Conservation (phyloP, 2,888 invertebrate genomes). For the Drosophila paucipuncta region DNA sequence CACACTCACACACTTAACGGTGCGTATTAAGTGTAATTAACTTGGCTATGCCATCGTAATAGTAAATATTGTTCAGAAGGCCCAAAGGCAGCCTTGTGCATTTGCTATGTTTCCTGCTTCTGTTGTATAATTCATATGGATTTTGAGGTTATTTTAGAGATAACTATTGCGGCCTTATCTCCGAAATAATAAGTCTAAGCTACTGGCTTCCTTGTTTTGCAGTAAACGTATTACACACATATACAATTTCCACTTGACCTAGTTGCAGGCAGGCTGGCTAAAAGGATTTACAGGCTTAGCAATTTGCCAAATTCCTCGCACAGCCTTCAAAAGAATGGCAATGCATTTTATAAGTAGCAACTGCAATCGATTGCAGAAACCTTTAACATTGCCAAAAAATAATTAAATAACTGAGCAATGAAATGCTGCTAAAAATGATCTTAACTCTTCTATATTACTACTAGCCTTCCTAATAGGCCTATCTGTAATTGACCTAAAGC, state of each 20-base stretch:
- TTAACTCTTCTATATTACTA: slow-evolving; percentile 11
- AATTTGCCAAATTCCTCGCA: slow-evolving; percentile 50
- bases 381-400: slow-evolving; percentile 30
- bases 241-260: slow-evolving; percentile 75
- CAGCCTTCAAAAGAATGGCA: slow-evolving; percentile 13
- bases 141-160: slow-evolving; percentile 76
- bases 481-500: slow-evolving; percentile 24
- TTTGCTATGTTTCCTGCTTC: slow-evolving; percentile 30
- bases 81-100: slow-evolving; percentile 13
- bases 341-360: slow-evolving; percentile 19
- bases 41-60: slow-evolving; percentile 52
- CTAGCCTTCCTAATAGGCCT: neutral
- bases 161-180: slow-evolving; percentile 62
- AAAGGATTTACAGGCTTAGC: slow-evolving; percentile 61
- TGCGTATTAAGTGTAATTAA: slow-evolving; percentile 78
- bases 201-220: slow-evolving; percentile 42
- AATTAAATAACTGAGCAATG: slow-evolving; percentile 39
- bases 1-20: slow-evolving; percentile 37
- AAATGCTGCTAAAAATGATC: slow-evolving; percentile 4
- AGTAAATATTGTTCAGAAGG: slow-evolving; percentile 1
- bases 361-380: slow-evolving; percentile 40
- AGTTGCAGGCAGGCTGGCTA: slow-evolving; percentile 45
- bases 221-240: slow-evolving; percentile 35
- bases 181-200: slow-evolving; percentile 60
- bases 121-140: slow-evolving; percentile 72